Percentiles rank a stretch among this genome's conserved stretches.
Evolutionary conservation across 2,797 vertebrate species (phyloP).

Genomic region (Acomys russatus): DNA sequence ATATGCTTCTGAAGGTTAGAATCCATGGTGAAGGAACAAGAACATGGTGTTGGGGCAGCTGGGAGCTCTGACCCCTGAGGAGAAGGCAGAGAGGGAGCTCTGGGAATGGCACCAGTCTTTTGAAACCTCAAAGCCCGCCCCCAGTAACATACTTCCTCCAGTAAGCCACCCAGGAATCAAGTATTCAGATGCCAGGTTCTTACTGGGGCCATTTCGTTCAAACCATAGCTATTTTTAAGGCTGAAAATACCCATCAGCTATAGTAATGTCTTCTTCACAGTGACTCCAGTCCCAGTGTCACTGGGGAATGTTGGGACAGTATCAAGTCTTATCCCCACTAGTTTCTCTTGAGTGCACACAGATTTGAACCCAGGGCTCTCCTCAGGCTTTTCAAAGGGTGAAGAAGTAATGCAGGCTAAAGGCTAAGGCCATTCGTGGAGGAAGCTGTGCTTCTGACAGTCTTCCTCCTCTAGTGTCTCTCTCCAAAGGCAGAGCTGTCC

Average conservation of each 20-base stretch:
- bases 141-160: not conserved
- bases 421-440: fast-evolving
- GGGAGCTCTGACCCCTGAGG: not conserved
- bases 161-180: not conserved
- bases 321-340: not conserved
- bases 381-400: not conserved
- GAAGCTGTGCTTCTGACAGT: slow-evolving; percentile 10
- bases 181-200: not conserved
- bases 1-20: not conserved
- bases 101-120: not conserved
- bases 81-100: not conserved
- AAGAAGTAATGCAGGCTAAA: not conserved
- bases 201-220: not conserved
- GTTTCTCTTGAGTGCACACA: not conserved
- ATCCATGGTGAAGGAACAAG: not conserved
- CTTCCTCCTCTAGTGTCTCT: not conserved
- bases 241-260: not conserved
- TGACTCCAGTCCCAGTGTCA: not conserved
- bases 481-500: not conserved
- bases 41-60: not conserved
- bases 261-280: not conserved
- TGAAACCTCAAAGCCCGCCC: not conserved
- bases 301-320: not conserved
- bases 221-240: not conserved
- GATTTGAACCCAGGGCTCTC: not conserved